phyloP scores from a whole-genome alignment of 64 coral and sea anemone genomes.

The Pachyseris speciosa region DNA sequence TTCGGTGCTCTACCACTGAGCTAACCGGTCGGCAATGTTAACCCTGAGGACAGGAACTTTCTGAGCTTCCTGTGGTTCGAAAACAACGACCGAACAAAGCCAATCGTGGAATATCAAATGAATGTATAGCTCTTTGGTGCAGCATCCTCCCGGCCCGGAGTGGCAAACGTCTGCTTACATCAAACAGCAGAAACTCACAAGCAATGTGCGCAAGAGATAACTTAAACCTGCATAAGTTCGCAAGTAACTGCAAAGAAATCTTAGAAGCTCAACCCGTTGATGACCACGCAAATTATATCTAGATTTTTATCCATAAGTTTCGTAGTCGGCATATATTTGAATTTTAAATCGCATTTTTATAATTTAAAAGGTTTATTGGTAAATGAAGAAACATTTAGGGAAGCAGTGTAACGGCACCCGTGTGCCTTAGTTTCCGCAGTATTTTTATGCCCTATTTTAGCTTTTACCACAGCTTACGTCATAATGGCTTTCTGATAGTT shows the following conservation, averaged over 20 bases:
- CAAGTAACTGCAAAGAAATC: slow-evolving; percentile 31
- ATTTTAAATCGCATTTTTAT: too few relatives aligned
- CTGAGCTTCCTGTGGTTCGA: slow-evolving; percentile 41
- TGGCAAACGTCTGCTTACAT: slow-evolving; percentile 48
- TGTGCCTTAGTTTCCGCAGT: too few relatives aligned
- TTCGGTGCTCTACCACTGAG: too few relatives aligned
- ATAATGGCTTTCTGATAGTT: too few relatives aligned
- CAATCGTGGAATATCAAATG: slow-evolving; percentile 26
- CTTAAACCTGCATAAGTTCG: slow-evolving; percentile 45
- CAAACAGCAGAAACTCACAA: slow-evolving; percentile 52
- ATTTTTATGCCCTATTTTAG: too few relatives aligned
- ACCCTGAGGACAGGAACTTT: slow-evolving; percentile 34
- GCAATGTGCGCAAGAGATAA: slow-evolving; percentile 50
- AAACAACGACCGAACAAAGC: slow-evolving; percentile 5
- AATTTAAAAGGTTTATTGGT: too few relatives aligned
- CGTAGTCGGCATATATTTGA: too few relatives aligned
- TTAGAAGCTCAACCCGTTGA: background rate
- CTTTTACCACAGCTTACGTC: too few relatives aligned
- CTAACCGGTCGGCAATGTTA: too few relatives aligned
- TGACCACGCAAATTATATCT: background rate
- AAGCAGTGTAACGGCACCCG: too few relatives aligned
- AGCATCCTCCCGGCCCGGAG: background rate
- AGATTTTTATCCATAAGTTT: too few relatives aligned
- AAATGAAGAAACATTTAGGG: too few relatives aligned
- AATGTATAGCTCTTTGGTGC: slow-evolving; percentile 30